A percentile compares a stretch with the other conserved stretches of the same genome.
Conservation (phyloP, 2,888 invertebrate species). For the Tetragonula carbonaria region DNA sequence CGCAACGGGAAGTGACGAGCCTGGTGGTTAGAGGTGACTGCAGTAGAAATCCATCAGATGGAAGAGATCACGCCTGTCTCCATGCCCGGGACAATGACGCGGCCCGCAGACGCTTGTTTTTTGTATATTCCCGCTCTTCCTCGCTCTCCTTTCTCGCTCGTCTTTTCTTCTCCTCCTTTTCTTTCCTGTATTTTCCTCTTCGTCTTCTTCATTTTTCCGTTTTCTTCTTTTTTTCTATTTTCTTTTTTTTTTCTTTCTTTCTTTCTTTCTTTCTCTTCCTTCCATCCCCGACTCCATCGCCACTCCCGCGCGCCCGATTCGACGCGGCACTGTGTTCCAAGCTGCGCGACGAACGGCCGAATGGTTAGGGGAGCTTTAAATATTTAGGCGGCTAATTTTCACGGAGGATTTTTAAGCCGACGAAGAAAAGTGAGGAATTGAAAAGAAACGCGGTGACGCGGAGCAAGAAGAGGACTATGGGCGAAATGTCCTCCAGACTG, state of each 20-base stretch:
- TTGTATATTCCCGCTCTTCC: slow-evolving; percentile 68
- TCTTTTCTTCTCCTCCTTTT: slow-evolving; percentile 7
- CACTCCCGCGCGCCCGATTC: slow-evolving; percentile 12
- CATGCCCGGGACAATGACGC: slow-evolving; percentile 74
- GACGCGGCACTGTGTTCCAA: slow-evolving; percentile 8
- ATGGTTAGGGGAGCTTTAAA: slow-evolving; percentile 74
- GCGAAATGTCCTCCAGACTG: slow-evolving; percentile 82
- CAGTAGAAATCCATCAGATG: slow-evolving; percentile 78
- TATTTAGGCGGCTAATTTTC: slow-evolving; percentile 82
- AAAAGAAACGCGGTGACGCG: slow-evolving; percentile 76
- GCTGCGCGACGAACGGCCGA: slow-evolving; percentile 7
- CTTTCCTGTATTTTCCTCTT: not conserved
- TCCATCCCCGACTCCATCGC: slow-evolving; percentile 19
- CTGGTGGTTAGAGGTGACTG: slow-evolving; percentile 66
- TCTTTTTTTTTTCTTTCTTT: slow-evolving; percentile 10
- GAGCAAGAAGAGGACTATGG: slow-evolving; percentile 65
- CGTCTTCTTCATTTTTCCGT: not conserved
- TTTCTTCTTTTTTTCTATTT: slow-evolving; percentile 5
- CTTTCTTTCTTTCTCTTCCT: not conserved
- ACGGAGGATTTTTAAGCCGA: slow-evolving; percentile 78
- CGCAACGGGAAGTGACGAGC: slow-evolving; percentile 71
- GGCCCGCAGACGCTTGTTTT: slow-evolving; percentile 75
- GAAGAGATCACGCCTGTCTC: slow-evolving; percentile 78
- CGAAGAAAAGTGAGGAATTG: slow-evolving; percentile 79
- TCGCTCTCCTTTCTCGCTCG: slow-evolving; percentile 28